phyloP scores from a whole-genome alignment of 2,113 vertebrate species.

The Sakesphorus luctuosus region DNA sequence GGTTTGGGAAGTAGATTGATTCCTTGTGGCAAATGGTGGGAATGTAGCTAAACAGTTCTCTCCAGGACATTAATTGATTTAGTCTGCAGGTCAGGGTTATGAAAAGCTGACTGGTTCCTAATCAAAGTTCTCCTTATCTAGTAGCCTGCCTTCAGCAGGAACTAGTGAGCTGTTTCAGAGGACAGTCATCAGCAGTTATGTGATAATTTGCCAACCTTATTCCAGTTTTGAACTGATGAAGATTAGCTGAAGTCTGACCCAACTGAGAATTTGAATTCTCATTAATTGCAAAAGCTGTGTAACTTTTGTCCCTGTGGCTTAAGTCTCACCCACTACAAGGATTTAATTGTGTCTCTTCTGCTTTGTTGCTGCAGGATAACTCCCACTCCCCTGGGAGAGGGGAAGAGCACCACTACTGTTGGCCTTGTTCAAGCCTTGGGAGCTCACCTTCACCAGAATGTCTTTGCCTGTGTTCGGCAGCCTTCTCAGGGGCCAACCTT shows the following conservation, averaged over 20 bases:
- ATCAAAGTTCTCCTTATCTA: not conserved
- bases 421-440: constrained; percentile 94
- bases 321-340: not conserved
- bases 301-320: not conserved
- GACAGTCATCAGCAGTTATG: not conserved
- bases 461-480: constrained; percentile 96
- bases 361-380: constrained; percentile 85
- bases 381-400: constrained; percentile 95
- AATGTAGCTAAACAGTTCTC: not conserved
- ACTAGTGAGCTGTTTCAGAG: not conserved
- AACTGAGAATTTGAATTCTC: not conserved
- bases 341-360: not conserved
- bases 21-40: not conserved
- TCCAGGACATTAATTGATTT: not conserved
- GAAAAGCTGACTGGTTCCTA: not conserved
- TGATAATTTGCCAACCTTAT: not conserved
- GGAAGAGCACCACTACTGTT: constrained; percentile 95
- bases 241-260: not conserved
- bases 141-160: not conserved
- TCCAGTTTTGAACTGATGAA: not conserved
- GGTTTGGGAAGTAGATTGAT: not conserved
- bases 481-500: constrained; percentile 98
- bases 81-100: not conserved
- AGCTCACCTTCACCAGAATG: constrained; percentile 90
- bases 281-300: not conserved